Base-by-base conservation (phyloP, 2,113 vertebrate species). In the Anarrhichthys ocellatus region DNA sequence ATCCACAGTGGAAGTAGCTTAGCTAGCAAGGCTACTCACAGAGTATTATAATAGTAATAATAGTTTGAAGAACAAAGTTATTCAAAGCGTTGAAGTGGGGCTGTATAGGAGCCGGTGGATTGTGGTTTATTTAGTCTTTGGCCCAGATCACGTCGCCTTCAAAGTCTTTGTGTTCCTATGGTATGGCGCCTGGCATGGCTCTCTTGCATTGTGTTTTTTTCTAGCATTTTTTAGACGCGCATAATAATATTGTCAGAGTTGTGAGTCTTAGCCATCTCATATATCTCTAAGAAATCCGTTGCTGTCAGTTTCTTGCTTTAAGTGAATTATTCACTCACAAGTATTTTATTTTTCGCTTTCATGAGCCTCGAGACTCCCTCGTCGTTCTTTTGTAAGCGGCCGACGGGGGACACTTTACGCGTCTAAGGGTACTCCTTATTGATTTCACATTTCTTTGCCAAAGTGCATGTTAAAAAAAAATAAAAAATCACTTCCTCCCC, bases 401-500 rank as follows among this genome's bases (percentile, higher is more conserved):
- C 40, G 40, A 46, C 44, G 10, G 66, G 69, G 50, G 46, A 58
- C 58, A 79, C 56, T 85, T 80, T 59, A 64, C 13, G 24, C 82
- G 78, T 86, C 64, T 86, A 40, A 75, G 42, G 75, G 78, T 65
- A 7, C 81, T 72, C 67, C 54, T 78, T 78, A 90, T 91, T 88
- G 90, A 93, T 92, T 92, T 91, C 56, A 74, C 87, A 91, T 91
- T 88, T 89, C 72, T 88, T 92, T 92, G 75, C 63, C 70, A 68
- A 91, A 85, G 83, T 88, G 85, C 36, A 71, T 36, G 63, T 83
- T 80, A 71, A 80, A 64, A 15, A 85, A 69, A 18, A 18, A 48
- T 17, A 18, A 46, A 84, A 78, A 80, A 84, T 40, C 54, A 34
- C 34, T 67, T 67, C 24, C 8, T 7, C 20, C 73, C 64, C 42